Base-by-base conservation (phyloP, 92 coral and sea anemone species). In the Zoanthus sansibaricus region DNA sequence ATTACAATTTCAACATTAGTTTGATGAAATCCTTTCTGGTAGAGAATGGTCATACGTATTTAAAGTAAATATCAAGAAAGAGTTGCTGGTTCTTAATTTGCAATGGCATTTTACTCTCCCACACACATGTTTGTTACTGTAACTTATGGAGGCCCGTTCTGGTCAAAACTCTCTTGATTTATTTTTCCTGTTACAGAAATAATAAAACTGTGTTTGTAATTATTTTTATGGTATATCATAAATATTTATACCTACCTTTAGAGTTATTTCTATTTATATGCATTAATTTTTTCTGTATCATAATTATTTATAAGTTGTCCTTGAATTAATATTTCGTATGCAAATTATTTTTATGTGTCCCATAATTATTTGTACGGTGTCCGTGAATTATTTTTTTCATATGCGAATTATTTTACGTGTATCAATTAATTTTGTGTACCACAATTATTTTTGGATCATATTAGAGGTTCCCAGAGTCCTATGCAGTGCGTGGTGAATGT, bases 351-450 rank as follows among this genome's bases (percentile, higher is more conserved):
- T 48, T 74, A 74, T 74, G 61, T 18, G 32, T 47, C 78, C 77
- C 79, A 76, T 76, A 76, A 76, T 76, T 76, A 52, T 76, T 76
- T 76, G 25, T 76, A 76, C 80, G 80, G 0, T 51, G 80, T 76
- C 64, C 44, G 68, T 51, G 80, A 76, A 76, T 76, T 76, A 51
- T 76, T 51, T 76, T 75, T 76, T 76, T 76, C 80, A 21, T 51
- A 51, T 76, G 64, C 67, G 67, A 76, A 76, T 76, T 76, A 76
- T 76, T 51, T 76, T 52, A 76, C 10, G 64, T 76, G 68, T 51
- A 51, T 45, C 2, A 76, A 76, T 76, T 76, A 76, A 76, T 76
- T 76, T 51, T 76, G 80, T 76, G 80, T 76, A 20, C 80, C 66
- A 76, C 46, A 76, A 76, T 76, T 76, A 30, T 76, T 76, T 48